These are phyloP conservation scores for Mystacides longicornis DNA, from an alignment of 2,888 invertebrate genomes.

Conservation along the genomic window DNA sequence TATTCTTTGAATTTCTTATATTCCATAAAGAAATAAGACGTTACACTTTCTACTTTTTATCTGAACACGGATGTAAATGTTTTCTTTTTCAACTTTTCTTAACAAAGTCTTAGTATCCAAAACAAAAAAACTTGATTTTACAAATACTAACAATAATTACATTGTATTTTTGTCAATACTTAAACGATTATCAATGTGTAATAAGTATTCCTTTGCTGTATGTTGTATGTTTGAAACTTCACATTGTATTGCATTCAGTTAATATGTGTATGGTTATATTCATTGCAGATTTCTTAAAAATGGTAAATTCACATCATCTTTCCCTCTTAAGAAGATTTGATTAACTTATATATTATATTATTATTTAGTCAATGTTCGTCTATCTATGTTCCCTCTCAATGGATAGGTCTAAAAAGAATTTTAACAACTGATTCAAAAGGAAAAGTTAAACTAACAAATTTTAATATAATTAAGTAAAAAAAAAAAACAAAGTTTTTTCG, in stretches of 20 bases:
- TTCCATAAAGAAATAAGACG: too few species aligned
- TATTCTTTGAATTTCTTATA: too few species aligned
- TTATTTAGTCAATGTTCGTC: constrained; percentile 1
- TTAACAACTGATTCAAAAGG: too few species aligned
- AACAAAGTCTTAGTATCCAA: neutral
- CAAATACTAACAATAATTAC: neutral
- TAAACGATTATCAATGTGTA: too few species aligned
- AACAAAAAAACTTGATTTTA: neutral
- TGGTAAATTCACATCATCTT: constrained; percentile 1
- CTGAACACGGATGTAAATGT: neutral
- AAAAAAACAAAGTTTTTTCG: too few species aligned
- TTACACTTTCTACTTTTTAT: neutral
- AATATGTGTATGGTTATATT: neutral
- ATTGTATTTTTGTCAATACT: too few species aligned
- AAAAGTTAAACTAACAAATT: too few species aligned
- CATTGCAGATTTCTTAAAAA: constrained; percentile 2
- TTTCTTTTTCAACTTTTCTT: neutral
- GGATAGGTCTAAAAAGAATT: too few species aligned
- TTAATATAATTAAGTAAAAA: too few species aligned
- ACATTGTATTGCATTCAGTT: neutral
- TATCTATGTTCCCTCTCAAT: neutral
- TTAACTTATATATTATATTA: neutral
- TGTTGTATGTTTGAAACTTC: neutral
- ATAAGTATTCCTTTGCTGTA: neutral
- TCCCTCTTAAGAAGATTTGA: neutral